These are phyloP conservation scores for Lepeophtheirus salmonis DNA, from an alignment of 1,140 invertebrate species.

Conservation along the genomic window DNA sequence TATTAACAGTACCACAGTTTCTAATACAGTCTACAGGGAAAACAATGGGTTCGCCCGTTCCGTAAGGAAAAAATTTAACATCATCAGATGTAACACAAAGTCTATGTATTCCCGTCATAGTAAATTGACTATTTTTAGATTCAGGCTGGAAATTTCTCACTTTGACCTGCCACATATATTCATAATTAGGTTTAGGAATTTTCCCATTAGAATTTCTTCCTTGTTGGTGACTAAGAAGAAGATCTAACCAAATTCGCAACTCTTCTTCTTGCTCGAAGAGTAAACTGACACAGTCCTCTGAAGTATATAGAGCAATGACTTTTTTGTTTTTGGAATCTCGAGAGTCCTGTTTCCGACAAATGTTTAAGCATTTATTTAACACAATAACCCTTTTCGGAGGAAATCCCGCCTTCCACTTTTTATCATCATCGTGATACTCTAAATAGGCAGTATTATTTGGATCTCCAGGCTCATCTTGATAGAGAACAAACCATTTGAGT, in stretches of 20 bases:
- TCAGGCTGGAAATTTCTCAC: constrained; percentile 7
- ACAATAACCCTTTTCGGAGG: neutral
- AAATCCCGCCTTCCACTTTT: neutral
- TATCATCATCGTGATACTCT: constrained; percentile 10
- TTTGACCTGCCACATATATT: constrained; percentile 5
- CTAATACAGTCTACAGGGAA: constrained; percentile 3
- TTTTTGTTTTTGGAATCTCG: constrained; percentile 1
- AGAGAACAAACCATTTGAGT: constrained; percentile 5
- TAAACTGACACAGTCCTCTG: neutral
- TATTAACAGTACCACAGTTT: neutral
- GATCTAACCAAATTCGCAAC: constrained; percentile 8
- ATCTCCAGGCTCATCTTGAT: neutral
- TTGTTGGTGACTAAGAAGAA: constrained; percentile 5
- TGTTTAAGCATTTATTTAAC: constrained; percentile 2
- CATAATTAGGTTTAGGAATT: constrained; percentile 14
- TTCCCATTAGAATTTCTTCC: constrained; percentile 1
- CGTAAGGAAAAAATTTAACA: constrained; percentile 5
- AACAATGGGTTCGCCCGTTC: constrained; percentile 1
- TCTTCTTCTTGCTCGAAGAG: constrained; percentile 11
- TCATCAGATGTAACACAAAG: constrained; percentile 5
- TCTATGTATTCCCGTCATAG: neutral
- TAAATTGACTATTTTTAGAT: neutral
- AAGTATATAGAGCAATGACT: constrained; percentile 1
- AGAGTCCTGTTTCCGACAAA: neutral
- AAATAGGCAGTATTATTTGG: neutral